These are phyloP conservation scores for Dascyllus trimaculatus DNA, from an alignment of 2,113 vertebrate species.

Conservation along the genomic window DNA sequence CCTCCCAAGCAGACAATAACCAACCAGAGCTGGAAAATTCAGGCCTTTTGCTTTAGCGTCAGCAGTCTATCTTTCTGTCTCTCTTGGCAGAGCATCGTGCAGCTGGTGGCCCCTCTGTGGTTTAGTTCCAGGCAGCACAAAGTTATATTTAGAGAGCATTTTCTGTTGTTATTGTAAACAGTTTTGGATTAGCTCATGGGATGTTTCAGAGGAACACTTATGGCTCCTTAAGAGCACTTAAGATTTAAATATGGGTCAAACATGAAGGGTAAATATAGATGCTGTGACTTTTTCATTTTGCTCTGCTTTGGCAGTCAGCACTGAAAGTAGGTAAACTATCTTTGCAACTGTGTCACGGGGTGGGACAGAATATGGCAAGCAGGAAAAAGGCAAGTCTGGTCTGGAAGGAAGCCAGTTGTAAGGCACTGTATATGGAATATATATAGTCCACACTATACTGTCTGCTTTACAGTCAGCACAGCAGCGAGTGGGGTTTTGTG, in stretches of 20 bases:
- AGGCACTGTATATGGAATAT: slow-evolving; percentile 1
- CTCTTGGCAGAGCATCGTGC: slow-evolving; percentile 62
- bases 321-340: slow-evolving; percentile 67
- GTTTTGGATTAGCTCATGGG: slow-evolving; percentile 37
- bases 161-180: slow-evolving; percentile 56
- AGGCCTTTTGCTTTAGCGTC: slow-evolving; percentile 71
- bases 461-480: slow-evolving; percentile 19
- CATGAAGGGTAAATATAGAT: slow-evolving; percentile 59
- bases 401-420: slow-evolving; percentile 13
- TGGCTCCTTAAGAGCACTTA: slow-evolving; percentile 28
- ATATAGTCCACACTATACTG: slow-evolving; percentile 18
- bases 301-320: slow-evolving; percentile 2
- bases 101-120: slow-evolving; percentile 55
- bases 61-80: slow-evolving; percentile 73
- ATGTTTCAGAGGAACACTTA: slow-evolving; percentile 22
- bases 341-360: slow-evolving; percentile 37
- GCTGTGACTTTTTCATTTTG: slow-evolving; percentile 10
- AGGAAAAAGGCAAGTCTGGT: slow-evolving; percentile 15
- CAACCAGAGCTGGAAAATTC: slow-evolving; percentile 71
- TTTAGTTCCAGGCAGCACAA: slow-evolving; percentile 40
- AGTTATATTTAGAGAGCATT: slow-evolving; percentile 63
- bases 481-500: slow-evolving; percentile 9
- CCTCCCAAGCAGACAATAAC: slow-evolving; percentile 71
- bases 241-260: slow-evolving; percentile 62
- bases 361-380: slow-evolving; percentile 11